These are phyloP conservation scores for Paracentrotus lividus DNA, from an alignment of 53 echinoderm and acorn worm species.

Conservation along the genomic window DNA sequence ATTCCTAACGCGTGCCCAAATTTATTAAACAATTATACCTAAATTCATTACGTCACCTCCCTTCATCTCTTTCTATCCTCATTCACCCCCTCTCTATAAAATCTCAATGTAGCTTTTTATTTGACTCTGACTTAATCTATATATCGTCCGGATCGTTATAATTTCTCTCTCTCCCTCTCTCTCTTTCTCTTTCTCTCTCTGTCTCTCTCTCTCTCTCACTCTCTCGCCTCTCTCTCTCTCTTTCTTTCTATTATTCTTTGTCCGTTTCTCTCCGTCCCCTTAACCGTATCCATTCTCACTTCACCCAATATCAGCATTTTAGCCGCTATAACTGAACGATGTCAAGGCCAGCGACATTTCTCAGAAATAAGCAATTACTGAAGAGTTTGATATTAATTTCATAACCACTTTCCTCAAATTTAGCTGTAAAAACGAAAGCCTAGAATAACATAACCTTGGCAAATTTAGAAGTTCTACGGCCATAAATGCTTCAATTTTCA, in stretches of 20 bases:
- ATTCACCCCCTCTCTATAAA: not conserved
- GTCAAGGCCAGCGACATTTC: too few relatives aligned
- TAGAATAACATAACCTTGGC: not conserved
- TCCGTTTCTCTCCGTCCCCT: too few relatives aligned
- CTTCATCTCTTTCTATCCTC: not conserved
- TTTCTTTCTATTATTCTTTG: too few relatives aligned
- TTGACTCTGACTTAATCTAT: not conserved
- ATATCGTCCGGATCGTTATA: not conserved
- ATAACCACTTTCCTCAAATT: not conserved
- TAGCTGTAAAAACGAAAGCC: not conserved
- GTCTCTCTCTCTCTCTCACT: not conserved
- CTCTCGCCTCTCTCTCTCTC: not conserved
- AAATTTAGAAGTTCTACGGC: not conserved
- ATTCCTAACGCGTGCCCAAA: too few relatives aligned
- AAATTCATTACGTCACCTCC: too few relatives aligned
- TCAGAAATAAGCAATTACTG: too few relatives aligned
- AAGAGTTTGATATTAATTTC: not conserved
- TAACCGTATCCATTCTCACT: too few relatives aligned
- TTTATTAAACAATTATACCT: too few relatives aligned
- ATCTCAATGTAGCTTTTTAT: not conserved
- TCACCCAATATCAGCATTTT: too few relatives aligned
- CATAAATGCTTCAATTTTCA: not conserved
- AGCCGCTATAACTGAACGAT: too few relatives aligned
- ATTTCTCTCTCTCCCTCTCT: slow-evolving; percentile 14
- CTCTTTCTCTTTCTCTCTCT: not conserved